Conservation (phyloP, 2,113 vertebrate genomes). For the Albula glossodonta region DNA sequence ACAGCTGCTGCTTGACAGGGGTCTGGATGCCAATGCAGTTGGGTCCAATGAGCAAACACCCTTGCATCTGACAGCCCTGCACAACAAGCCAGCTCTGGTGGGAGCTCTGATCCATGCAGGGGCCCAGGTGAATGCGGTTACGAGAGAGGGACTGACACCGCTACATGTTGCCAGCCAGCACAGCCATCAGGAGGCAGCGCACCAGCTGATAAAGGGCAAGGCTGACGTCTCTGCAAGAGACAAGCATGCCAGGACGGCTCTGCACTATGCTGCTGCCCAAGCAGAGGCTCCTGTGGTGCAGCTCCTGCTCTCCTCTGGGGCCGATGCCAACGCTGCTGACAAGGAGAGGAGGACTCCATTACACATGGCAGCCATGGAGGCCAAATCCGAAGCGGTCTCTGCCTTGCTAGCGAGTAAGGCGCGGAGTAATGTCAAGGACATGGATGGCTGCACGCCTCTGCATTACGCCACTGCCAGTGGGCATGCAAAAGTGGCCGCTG, state of each 20-base stretch:
- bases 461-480: slow-evolving; percentile 66
- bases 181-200: slow-evolving; percentile 53
- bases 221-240: slow-evolving; percentile 64
- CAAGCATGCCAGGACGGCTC: slow-evolving; percentile 62
- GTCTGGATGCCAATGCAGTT: slow-evolving; percentile 59
- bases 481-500: slow-evolving; percentile 43
- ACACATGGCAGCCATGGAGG: slow-evolving; percentile 65
- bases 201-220: slow-evolving; percentile 61
- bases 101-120: slow-evolving; percentile 58
- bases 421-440: slow-evolving; percentile 68
- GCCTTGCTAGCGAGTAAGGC: slow-evolving; percentile 61
- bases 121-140: slow-evolving; percentile 63
- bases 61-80: slow-evolving; percentile 64
- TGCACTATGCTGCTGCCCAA: slow-evolving; percentile 66
- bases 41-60: slow-evolving; percentile 63
- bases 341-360: slow-evolving; percentile 74
- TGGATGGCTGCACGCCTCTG: slow-evolving; percentile 71
- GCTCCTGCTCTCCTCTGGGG: slow-evolving; percentile 62
- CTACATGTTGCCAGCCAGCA: slow-evolving; percentile 65
- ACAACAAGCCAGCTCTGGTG: slow-evolving; percentile 50
- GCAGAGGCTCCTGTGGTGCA: slow-evolving; percentile 55
- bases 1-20: slow-evolving; percentile 59
- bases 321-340: slow-evolving; percentile 61
- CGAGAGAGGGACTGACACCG: slow-evolving; percentile 61
- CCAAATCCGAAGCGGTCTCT: slow-evolving; percentile 44